Conservation (phyloP, 2,888 invertebrate genomes). For the Myathropa florea region DNA sequence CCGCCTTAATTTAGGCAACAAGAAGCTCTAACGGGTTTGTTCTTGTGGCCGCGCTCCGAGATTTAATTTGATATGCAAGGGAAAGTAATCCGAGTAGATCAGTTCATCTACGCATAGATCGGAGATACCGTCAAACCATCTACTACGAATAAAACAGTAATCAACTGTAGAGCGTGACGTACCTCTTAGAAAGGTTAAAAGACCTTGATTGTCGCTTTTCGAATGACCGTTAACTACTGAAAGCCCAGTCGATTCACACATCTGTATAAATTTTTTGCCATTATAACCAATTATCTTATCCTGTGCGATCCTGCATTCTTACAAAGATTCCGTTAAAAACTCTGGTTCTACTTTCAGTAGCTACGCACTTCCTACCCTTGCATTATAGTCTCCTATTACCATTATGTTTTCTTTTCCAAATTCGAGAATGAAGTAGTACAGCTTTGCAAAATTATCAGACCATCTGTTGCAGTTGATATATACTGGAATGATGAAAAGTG, state of each 20-base stretch:
- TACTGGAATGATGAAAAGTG: too few species aligned
- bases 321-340: too few species aligned
- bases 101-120: background rate
- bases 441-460: background rate
- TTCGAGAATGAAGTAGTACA: background rate
- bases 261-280: background rate
- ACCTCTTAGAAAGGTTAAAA: background rate
- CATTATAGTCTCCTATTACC: background rate
- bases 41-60: too few species aligned
- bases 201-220: background rate
- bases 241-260: background rate
- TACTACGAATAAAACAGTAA: background rate
- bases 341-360: too few species aligned
- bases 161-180: background rate
- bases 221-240: background rate
- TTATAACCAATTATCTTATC: background rate
- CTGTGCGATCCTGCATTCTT: background rate
- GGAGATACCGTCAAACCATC: too few species aligned
- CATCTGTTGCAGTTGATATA: background rate
- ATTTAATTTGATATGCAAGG: too few species aligned
- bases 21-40: too few species aligned
- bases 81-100: background rate
- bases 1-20: too few species aligned
- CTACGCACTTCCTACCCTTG: background rate
- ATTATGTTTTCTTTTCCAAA: background rate